A percentile compares a stretch with the other conserved stretches of the same genome.
Evolutionary conservation across 1,140 invertebrate genomes (phyloP).

Genomic region (Aphaenogaster ashmeadi): DNA sequence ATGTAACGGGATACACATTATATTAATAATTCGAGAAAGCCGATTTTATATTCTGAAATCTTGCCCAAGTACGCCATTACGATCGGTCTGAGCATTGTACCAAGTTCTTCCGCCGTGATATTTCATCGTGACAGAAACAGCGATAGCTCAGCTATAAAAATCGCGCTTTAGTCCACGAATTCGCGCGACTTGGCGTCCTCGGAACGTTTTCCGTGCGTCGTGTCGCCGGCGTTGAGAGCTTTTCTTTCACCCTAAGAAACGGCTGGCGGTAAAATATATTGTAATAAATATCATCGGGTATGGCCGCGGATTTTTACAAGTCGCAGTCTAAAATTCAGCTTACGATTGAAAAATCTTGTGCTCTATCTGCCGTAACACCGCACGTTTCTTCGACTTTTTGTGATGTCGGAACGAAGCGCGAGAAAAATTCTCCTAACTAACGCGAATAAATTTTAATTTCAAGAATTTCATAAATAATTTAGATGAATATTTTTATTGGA

Average conservation of each 20-base stretch:
- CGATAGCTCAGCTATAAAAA: conserved; percentile 64
- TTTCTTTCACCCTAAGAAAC: conserved; percentile 41
- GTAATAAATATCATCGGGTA: conserved; percentile 60
- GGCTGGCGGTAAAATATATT: conserved; percentile 50
- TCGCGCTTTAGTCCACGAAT: conserved; percentile 58
- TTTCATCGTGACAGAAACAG: conserved; percentile 60
- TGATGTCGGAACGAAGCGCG: too few species aligned
- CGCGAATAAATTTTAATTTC: not conserved
- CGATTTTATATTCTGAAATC: conserved; percentile 42
- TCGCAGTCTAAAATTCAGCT: conserved; percentile 28
- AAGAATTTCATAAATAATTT: not conserved
- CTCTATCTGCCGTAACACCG: not conserved
- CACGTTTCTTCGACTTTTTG: not conserved
- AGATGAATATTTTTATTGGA: not conserved
- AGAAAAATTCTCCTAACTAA: not conserved
- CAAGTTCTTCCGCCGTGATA: conserved; percentile 48
- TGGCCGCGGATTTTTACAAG: conserved; percentile 37
- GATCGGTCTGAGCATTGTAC: conserved; percentile 53
- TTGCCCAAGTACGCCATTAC: conserved; percentile 40
- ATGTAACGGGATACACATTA: not conserved
- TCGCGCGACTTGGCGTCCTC: conserved; percentile 50
- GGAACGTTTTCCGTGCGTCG: conserved; percentile 47
- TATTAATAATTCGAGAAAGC: conserved; percentile 37
- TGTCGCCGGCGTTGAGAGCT: conserved; percentile 59
- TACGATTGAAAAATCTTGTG: conserved; percentile 9